A percentile compares a stretch with the other conserved stretches of the same genome.
Conservation (phyloP, 2,888 invertebrate genomes). For the Parnassius smintheus region DNA sequence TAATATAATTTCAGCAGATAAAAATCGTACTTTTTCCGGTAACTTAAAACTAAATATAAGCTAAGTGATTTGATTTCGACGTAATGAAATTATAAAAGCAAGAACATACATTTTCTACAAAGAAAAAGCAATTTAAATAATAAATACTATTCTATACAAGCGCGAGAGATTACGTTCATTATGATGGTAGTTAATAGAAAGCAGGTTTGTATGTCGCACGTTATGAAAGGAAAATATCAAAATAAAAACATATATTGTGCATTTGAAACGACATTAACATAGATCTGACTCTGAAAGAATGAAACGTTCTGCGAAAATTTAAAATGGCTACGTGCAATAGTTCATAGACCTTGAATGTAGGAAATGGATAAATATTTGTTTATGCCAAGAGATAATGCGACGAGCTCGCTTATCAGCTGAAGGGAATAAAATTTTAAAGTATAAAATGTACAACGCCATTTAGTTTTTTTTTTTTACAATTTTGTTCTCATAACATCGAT, state of each 20-base stretch:
- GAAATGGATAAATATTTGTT: constrained; percentile 53
- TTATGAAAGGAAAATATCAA: constrained; percentile 29
- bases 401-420: constrained; percentile 42
- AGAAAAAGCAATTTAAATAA: constrained; percentile 18
- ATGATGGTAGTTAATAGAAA: constrained; percentile 26
- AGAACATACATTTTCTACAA: constrained; percentile 11
- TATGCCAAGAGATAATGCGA: constrained; percentile 44
- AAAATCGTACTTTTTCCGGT: too few species aligned
- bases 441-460: neutral
- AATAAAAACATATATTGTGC: constrained; percentile 8
- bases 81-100: constrained; percentile 5
- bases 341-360: constrained; percentile 44
- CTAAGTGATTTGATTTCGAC: neutral
- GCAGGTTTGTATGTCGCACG: constrained; percentile 30
- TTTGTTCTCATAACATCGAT: too few species aligned
- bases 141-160: constrained; percentile 8
- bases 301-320: constrained; percentile 1
- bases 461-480: too few species aligned
- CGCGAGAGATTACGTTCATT: constrained; percentile 18
- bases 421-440: constrained; percentile 18
- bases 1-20: too few species aligned
- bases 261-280: constrained; percentile 17
- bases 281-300: constrained; percentile 2
- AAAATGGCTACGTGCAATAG: constrained; percentile 25
- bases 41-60: too few species aligned